Percentiles rank a stretch among this genome's conserved stretches.
Evolutionary conservation across 2,888 invertebrate species (phyloP).

Genomic region (Dasysyrphus albostriatus): DNA sequence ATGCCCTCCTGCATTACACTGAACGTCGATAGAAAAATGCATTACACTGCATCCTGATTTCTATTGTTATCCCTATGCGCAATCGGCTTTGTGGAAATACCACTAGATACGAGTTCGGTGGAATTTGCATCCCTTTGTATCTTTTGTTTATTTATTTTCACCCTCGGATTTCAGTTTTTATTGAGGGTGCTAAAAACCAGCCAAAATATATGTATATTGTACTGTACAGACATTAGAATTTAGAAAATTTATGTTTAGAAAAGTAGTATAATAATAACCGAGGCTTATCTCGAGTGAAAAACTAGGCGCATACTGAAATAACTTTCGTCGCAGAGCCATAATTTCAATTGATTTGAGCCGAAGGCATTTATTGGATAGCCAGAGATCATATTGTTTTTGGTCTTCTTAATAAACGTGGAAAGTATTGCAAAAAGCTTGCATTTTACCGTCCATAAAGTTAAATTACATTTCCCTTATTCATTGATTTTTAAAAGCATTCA

Average conservation of each 20-base stretch:
- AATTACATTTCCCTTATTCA: no score
- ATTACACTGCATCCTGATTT: slow-evolving; percentile 40
- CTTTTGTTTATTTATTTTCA: slow-evolving; percentile 23
- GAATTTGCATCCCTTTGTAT: slow-evolving; percentile 51
- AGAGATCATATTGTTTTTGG: neutral
- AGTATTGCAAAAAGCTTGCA: no score
- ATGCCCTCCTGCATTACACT: neutral
- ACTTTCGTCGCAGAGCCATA: neutral
- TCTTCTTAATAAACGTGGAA: no score
- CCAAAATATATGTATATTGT: neutral
- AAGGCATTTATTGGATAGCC: neutral
- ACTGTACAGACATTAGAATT: neutral
- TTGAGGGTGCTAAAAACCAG: neutral
- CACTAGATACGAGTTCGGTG: slow-evolving; percentile 48
- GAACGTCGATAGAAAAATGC: neutral
- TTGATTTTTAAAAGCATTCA: no score
- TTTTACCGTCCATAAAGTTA: no score
- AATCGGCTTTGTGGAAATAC: slow-evolving; percentile 62
- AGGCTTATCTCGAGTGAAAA: neutral
- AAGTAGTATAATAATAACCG: neutral
- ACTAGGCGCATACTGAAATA: neutral
- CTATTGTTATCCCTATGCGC: slow-evolving; percentile 39
- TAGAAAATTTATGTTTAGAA: neutral
- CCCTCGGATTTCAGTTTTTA: slow-evolving; percentile 22
- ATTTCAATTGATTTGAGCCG: neutral